These are phyloP conservation scores for Smittia aterrima DNA, from an alignment of 2,888 invertebrate species.

Conservation along the genomic window DNA sequence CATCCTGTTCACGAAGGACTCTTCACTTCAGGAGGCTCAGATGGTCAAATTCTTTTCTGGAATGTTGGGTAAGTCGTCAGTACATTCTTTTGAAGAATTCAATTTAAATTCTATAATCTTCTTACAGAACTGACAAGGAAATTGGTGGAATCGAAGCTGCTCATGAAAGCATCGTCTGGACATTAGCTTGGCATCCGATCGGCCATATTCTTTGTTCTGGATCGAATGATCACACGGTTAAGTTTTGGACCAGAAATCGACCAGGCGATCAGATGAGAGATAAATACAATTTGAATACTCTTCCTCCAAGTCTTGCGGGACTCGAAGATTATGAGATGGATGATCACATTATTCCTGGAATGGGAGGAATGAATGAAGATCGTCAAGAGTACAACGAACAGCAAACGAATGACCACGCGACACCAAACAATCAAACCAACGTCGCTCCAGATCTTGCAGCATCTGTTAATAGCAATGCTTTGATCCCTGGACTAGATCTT, in stretches of 20 bases:
- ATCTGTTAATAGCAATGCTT: conserved; percentile 55
- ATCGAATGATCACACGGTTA: conserved; percentile 98
- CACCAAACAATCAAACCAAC: neutral
- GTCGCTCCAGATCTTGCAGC: conserved; percentile 56
- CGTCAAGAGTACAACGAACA: neutral
- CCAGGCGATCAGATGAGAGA: conserved; percentile 98
- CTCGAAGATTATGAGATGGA: conserved; percentile 72
- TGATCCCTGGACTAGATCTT: conserved; percentile 84
- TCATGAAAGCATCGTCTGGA: conserved; percentile 99
- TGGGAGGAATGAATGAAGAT: conserved; percentile 66
- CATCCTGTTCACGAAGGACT: conserved; percentile 97
- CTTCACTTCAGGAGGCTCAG: conserved; percentile 97
- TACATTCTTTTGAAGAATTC: conserved; percentile 18
- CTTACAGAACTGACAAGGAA: conserved; percentile 94
- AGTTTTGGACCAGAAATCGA: conserved; percentile 98
- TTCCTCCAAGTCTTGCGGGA: conserved; percentile 77
- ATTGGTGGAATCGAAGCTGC: conserved; percentile 97
- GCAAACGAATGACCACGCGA: neutral
- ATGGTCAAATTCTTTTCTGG: conserved; percentile 98
- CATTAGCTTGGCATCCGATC: conserved; percentile 97
- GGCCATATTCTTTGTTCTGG: conserved; percentile 98
- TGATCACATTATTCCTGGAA: conserved; percentile 87
- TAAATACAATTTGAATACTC: conserved; percentile 91
- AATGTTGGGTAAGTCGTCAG: conserved; percentile 76
- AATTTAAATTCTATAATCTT: conserved; percentile 32